Percentiles rank a stretch among this genome's conserved stretches.
Conservation (phyloP, 2,113 vertebrate genomes). For the Ophthalmolycus amberensis region DNA sequence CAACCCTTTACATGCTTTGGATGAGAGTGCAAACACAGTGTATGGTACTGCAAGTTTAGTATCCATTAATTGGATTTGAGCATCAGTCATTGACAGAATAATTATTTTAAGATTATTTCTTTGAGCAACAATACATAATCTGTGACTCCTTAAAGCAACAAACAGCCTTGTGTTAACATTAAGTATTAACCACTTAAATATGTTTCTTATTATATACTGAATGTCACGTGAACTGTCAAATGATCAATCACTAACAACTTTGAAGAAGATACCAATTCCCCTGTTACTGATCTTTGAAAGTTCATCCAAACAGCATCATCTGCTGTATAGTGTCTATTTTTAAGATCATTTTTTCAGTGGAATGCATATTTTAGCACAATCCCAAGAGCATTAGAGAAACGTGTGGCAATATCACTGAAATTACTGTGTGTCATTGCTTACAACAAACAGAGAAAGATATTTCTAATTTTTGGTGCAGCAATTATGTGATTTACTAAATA, state of each 20-base stretch:
- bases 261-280: slow-evolving; percentile 32
- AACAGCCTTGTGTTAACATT: neutral
- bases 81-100: slow-evolving; percentile 10
- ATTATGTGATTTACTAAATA: neutral
- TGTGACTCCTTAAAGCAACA: neutral
- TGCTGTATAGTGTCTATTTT: slow-evolving; percentile 50
- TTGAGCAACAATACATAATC: neutral
- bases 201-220: slow-evolving; percentile 3
- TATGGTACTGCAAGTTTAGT: neutral
- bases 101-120: slow-evolving; percentile 12
- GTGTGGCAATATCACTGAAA: slow-evolving; percentile 28
- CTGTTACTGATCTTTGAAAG: slow-evolving; percentile 33
- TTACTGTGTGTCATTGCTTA: slow-evolving; percentile 1
- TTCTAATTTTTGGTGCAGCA: slow-evolving; percentile 19
- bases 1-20: neutral
- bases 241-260: slow-evolving; percentile 44
- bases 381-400: slow-evolving; percentile 43
- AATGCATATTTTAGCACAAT: slow-evolving; percentile 53
- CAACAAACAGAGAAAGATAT: slow-evolving; percentile 15
- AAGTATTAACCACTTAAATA: neutral
- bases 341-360: slow-evolving; percentile 34
- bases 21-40: neutral
- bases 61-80: slow-evolving; percentile 10
- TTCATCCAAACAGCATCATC: slow-evolving; percentile 39
- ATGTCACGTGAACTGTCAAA: slow-evolving; percentile 27